Conservation (phyloP, 2,113 vertebrate genomes). For the Corydoras maculifer region DNA sequence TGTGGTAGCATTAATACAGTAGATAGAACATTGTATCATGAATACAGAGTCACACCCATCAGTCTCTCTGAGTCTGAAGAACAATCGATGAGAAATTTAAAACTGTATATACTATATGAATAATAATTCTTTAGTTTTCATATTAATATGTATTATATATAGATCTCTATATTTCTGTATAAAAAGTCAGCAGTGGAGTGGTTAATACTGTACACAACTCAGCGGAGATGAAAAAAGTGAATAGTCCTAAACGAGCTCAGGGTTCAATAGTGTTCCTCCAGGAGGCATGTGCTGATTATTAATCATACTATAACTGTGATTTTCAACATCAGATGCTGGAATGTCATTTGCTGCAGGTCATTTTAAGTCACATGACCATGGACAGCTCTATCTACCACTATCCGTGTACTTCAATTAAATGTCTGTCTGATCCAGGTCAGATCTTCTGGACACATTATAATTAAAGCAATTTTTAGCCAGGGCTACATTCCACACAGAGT, state of each 20-base stretch:
- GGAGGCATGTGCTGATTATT: neutral
- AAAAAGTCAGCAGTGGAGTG: slow-evolving; percentile 67
- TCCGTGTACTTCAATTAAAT: too few relatives aligned
- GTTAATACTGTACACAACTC: slow-evolving; percentile 69
- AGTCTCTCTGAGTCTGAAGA: slow-evolving; percentile 72
- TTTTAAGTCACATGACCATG: too few relatives aligned
- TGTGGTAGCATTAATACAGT: slow-evolving; percentile 57
- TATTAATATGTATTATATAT: slow-evolving; percentile 62
- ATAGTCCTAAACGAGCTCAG: neutral
- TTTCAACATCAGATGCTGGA: neutral
- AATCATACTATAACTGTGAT: neutral
- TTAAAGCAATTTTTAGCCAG: too few relatives aligned
- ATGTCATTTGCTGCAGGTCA: neutral
- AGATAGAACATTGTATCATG: slow-evolving; percentile 74
- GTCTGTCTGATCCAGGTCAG: too few relatives aligned
- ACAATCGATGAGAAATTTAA: slow-evolving; percentile 72
- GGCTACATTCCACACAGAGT: too few relatives aligned
- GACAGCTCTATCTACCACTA: too few relatives aligned
- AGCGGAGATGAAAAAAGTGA: slow-evolving; percentile 10
- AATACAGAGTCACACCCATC: slow-evolving; percentile 79
- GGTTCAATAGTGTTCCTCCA: slow-evolving; percentile 17
- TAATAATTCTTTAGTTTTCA: slow-evolving; percentile 68
- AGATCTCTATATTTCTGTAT: slow-evolving; percentile 67
- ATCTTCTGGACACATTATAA: too few relatives aligned
- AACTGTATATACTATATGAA: slow-evolving; percentile 73